phyloP scores from a whole-genome alignment of 2,113 vertebrate species.

The Labeo catla region DNA sequence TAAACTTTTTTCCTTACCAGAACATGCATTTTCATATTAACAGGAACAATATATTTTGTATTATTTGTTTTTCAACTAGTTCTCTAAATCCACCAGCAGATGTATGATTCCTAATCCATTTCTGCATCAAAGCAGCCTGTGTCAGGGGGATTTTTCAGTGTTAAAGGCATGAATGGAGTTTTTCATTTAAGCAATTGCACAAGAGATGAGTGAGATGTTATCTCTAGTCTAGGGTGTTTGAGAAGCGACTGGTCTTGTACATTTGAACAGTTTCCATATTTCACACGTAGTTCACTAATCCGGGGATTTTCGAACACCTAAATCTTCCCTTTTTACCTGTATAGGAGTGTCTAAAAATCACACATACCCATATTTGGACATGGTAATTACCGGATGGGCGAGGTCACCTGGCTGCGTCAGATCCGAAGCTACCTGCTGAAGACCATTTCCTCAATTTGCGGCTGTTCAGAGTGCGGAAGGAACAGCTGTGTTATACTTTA shows the following conservation, averaged over 20 bases:
- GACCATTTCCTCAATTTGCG: slow-evolving; percentile 36
- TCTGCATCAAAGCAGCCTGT: neutral
- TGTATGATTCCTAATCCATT: neutral
- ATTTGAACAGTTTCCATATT: neutral
- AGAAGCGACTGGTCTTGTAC: neutral
- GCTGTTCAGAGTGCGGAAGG: neutral
- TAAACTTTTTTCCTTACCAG: neutral
- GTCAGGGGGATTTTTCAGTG: neutral
- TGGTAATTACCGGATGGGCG: slow-evolving; percentile 50
- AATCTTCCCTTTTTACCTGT: slow-evolving; percentile 35
- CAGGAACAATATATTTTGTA: neutral
- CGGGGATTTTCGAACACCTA: slow-evolving; percentile 21
- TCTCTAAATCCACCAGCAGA: neutral
- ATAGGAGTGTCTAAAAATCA: slow-evolving; percentile 34
- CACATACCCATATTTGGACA: slow-evolving; percentile 67
- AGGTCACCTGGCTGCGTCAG: slow-evolving; percentile 73
- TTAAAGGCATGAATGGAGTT: neutral
- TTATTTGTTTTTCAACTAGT: neutral
- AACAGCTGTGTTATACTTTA: neutral
- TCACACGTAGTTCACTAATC: slow-evolving; percentile 1
- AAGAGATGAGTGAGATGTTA: neutral
- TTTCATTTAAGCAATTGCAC: neutral
- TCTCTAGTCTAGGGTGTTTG: neutral
- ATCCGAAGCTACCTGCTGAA: slow-evolving; percentile 68
- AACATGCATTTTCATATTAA: neutral